Base-by-base conservation (phyloP, 2,113 vertebrate genomes). In the Megaceryle maxima region DNA sequence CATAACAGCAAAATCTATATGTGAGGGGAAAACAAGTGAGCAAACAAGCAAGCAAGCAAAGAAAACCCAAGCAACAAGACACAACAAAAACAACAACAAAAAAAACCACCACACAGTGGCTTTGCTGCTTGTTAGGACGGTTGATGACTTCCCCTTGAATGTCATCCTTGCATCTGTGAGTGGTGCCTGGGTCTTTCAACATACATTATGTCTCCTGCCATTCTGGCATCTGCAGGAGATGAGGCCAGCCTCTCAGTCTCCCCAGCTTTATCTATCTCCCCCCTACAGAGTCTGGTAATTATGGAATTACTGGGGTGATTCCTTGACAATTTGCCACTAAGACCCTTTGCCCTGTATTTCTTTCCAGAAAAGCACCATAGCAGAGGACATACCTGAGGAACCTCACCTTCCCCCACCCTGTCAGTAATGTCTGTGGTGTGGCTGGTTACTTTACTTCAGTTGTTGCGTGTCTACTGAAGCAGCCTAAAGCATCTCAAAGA, bases 371-470 rank as follows among this genome's bases (percentile, higher is more conserved):
- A 83, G 44, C 68, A 46, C 15, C 0, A 0, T 5, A 55, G 37
- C 25, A 92, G 80, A 92, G 80, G 29, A 68, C 24, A 44, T 12
- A 77, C 17, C 76, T 75, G 69, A 88, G 60, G 73, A 82, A 24
- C 16, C 4, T 15, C 17, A 26, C 29, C 15, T 81, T 76, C 43
- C 33, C 33, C 26, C 2, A 1, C 48, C 5, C 28, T 57, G 24
- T 17, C 29, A 78, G 39, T 50, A 78, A 77, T 74, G 26, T 20
- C 43, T 78, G 37, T 35, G 35, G 25, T 86, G 37, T 16, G 46
- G 64, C 59, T 94, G 25, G 13, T 31, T 83, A 80, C 60, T 79
- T 68, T 62, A 64, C 90, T 96, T 95, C 77, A 37, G 44, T 73
- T 76, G 56, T 28, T 91, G 53, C 75, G 7, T 63, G 37, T 25